These are phyloP conservation scores for Campylorhamphus procurvoides DNA, from an alignment of 2,113 vertebrate genomes.

Conservation along the genomic window DNA sequence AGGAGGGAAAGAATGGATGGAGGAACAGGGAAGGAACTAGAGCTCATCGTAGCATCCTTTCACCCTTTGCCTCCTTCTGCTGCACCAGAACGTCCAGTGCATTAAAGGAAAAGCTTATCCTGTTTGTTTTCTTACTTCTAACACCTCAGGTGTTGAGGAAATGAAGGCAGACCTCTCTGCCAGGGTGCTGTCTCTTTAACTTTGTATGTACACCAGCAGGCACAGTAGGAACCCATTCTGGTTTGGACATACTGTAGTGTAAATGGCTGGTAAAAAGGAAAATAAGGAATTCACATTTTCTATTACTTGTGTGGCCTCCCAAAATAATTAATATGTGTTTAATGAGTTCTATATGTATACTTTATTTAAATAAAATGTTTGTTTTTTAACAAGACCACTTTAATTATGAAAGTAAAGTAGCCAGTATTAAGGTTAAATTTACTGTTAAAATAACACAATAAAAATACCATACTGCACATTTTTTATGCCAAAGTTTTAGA, in stretches of 20 bases:
- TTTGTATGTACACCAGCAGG: background rate
- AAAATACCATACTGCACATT: background rate
- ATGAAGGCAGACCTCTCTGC: conserved; percentile 11
- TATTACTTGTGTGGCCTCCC: background rate
- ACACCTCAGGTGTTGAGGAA: conserved; percentile 6
- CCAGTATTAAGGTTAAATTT: background rate
- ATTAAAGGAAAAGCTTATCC: background rate
- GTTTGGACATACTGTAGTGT: background rate
- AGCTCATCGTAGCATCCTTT: background rate
- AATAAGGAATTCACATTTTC: background rate
- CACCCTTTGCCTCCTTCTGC: background rate
- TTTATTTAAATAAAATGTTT: conserved; percentile 22
- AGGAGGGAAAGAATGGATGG: background rate
- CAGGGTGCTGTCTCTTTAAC: conserved; percentile 27
- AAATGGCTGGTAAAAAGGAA: background rate
- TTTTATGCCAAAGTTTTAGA: background rate
- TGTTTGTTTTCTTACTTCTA: background rate
- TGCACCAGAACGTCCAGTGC: background rate
- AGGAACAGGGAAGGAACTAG: background rate
- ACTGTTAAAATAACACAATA: conserved; percentile 22
- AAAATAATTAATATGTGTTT: background rate
- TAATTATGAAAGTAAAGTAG: background rate
- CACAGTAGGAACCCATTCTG: conserved; percentile 12
- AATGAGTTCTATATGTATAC: background rate
- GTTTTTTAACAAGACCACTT: background rate